These are phyloP conservation scores for Spodoptera litura DNA, from an alignment of 1,140 invertebrate genomes.

Conservation along the genomic window DNA sequence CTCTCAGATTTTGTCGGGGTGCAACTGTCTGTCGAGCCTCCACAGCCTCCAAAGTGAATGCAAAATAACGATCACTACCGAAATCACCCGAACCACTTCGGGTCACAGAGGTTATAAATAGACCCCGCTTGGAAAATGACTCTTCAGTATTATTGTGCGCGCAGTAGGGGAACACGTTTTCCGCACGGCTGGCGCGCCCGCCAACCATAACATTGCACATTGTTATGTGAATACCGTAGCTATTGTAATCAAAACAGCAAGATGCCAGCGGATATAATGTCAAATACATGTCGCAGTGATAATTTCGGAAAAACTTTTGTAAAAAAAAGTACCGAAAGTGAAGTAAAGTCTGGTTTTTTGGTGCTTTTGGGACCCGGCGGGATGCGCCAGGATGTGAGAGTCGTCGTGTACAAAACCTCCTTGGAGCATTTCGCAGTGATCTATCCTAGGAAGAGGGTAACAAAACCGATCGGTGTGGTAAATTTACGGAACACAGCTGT, in stretches of 20 bases:
- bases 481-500: conserved; percentile 88
- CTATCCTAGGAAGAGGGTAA: conserved; percentile 89
- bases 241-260: conserved; percentile 66
- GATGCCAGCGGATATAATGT: conserved; percentile 80
- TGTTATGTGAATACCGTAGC: conserved; percentile 45
- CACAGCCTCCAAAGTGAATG: conserved; percentile 60
- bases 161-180: conserved; percentile 22
- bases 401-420: conserved; percentile 89
- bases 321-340: conserved; percentile 86
- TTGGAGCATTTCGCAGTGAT: conserved; percentile 90
- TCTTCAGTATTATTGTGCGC: conserved; percentile 51
- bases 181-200: conserved; percentile 29
- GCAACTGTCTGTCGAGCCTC: conserved; percentile 48
- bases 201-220: conserved; percentile 51
- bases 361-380: conserved; percentile 87
- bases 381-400: conserved; percentile 87
- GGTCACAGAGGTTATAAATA: conserved; percentile 60
- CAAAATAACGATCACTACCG: conserved; percentile 62
- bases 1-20: conserved; percentile 41
- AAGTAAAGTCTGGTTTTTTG: conserved; percentile 88
- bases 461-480: conserved; percentile 88
- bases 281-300: conserved; percentile 65
- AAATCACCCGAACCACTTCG: conserved; percentile 55
- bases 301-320: conserved; percentile 65
- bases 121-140: conserved; percentile 53